phyloP scores from a whole-genome alignment of 2,888 invertebrate genomes.

The Andrena dorsata region DNA sequence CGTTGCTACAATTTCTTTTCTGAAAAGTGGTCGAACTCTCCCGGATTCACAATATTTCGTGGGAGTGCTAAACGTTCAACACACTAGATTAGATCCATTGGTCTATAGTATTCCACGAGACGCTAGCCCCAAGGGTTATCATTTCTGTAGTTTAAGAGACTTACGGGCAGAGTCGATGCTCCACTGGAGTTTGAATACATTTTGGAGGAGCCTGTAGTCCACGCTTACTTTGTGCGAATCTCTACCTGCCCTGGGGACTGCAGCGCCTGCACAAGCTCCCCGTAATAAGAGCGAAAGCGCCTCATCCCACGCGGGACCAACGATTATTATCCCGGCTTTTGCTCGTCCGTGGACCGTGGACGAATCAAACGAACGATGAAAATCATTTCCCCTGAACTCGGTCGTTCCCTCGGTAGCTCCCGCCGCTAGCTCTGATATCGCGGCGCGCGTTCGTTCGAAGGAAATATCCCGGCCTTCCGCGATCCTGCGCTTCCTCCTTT shows the following conservation, averaged over 20 bases:
- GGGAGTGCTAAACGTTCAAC: too few species aligned
- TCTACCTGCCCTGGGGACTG: conserved; percentile 1
- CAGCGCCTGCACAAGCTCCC: not conserved
- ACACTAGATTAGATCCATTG: too few species aligned
- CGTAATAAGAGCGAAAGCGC: conserved; percentile 11
- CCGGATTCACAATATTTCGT: too few species aligned
- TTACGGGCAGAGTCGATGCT: too few species aligned
- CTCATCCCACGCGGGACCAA: not conserved
- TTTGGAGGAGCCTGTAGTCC: conserved; percentile 22
- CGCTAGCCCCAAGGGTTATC: too few species aligned
- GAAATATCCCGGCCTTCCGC: conserved; percentile 13
- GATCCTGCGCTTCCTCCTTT: conserved; percentile 35
- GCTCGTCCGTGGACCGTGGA: not conserved
- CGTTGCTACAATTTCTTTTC: too few species aligned
- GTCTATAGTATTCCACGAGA: too few species aligned
- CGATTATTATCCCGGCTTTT: conserved; percentile 31
- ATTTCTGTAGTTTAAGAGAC: too few species aligned
- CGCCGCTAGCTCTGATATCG: not conserved
- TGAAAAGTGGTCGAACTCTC: too few species aligned
- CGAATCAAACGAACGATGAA: conserved; percentile 23
- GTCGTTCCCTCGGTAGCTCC: not conserved
- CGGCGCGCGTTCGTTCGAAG: not conserved
- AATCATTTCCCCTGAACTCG: conserved; percentile 12
- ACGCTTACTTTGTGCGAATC: conserved; percentile 42
- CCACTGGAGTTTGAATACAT: too few species aligned